Conservation (phyloP, 2,888 invertebrate species). For the Pyrrhosoma nymphula region DNA sequence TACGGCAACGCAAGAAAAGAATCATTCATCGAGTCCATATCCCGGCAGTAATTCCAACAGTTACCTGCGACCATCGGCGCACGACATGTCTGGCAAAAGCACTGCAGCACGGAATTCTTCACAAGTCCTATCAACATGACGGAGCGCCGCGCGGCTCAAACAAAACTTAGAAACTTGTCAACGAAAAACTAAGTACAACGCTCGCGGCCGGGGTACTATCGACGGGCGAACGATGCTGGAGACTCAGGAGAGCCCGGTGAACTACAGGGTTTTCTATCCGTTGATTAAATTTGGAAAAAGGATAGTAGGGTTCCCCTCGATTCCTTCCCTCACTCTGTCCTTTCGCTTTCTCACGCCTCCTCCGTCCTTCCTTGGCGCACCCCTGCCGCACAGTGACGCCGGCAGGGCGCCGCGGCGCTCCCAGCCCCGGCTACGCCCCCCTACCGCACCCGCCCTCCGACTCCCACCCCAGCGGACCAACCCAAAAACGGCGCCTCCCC, state of each 20-base stretch:
- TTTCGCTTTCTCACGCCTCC: conserved; percentile 32
- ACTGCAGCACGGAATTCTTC: conserved; percentile 95
- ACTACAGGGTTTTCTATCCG: background rate
- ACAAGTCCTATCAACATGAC: conserved; percentile 93
- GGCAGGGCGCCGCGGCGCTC: conserved; percentile 55
- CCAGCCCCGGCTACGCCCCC: conserved; percentile 42
- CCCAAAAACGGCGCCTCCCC: conserved; percentile 4
- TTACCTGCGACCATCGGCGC: conserved; percentile 89
- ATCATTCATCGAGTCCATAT: conserved; percentile 33
- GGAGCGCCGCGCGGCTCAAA: conserved; percentile 70
- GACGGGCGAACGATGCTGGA: background rate
- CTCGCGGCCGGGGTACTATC: background rate
- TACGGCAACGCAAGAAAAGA: background rate
- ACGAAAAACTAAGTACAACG: background rate
- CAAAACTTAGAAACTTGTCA: background rate
- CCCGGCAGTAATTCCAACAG: conserved; percentile 5
- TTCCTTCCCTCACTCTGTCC: conserved; percentile 7
- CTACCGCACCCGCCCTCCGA: background rate
- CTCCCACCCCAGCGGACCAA: conserved; percentile 5
- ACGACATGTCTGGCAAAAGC: conserved; percentile 96
- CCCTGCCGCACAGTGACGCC: conserved; percentile 65
- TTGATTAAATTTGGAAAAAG: conserved; percentile 20
- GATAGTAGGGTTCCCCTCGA: conserved; percentile 26
- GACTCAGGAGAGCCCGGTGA: background rate
- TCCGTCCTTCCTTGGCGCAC: conserved; percentile 65